Conservation (phyloP, 2,888 invertebrate genomes). For the Lasioglossum villosulum region DNA sequence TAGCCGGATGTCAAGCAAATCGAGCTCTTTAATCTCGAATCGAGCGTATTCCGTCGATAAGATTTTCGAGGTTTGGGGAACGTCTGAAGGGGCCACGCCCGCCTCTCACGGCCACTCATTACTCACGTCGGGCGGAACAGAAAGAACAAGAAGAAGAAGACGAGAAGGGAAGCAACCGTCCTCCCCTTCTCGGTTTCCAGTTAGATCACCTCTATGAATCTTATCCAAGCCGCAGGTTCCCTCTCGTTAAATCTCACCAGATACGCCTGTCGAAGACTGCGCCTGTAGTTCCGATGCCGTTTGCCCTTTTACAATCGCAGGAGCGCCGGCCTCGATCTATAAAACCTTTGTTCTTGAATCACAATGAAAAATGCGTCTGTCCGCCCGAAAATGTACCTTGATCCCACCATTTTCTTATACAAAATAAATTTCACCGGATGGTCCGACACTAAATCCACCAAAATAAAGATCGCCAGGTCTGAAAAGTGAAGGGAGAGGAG, state of each 20-base stretch:
- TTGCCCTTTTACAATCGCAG: slow-evolving; percentile 56
- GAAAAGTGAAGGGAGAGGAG: not conserved
- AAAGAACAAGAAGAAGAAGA: slow-evolving; percentile 13
- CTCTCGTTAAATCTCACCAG: slow-evolving; percentile 80
- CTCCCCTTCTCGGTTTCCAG: slow-evolving; percentile 9
- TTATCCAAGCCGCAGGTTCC: slow-evolving; percentile 72
- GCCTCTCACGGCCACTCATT: slow-evolving; percentile 60
- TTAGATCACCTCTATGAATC: slow-evolving; percentile 80
- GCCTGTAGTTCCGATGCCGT: slow-evolving; percentile 48
- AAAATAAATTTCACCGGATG: not conserved
- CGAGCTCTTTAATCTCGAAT: slow-evolving; percentile 42
- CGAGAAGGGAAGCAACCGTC: slow-evolving; percentile 25
- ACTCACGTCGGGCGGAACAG: slow-evolving; percentile 54
- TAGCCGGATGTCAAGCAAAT: slow-evolving; percentile 22
- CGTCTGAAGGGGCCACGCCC: slow-evolving; percentile 54
- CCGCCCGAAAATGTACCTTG: not conserved
- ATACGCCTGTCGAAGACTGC: slow-evolving; percentile 51
- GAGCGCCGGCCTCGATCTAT: slow-evolving; percentile 52
- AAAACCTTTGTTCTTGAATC: not conserved
- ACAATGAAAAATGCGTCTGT: not conserved
- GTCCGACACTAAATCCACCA: not conserved
- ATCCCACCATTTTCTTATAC: not conserved
- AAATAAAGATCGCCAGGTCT: too few relatives aligned
- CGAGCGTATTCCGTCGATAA: slow-evolving; percentile 53
- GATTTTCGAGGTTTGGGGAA: slow-evolving; percentile 48